Evolutionary conservation across 2,888 invertebrate species (phyloP).

Genomic region (Agrotis clavis): DNA sequence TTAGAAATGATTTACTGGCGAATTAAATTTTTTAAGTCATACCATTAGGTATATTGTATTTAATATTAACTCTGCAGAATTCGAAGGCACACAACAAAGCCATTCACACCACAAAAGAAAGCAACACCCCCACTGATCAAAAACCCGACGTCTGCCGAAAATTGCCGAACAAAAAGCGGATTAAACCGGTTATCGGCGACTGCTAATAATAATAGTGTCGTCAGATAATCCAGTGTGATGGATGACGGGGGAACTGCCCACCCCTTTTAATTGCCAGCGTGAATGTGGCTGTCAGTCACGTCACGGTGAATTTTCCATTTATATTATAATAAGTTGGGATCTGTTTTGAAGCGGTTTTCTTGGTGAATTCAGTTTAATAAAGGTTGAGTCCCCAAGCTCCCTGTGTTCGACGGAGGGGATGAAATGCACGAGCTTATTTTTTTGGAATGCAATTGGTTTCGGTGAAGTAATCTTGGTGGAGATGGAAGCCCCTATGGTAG

Average conservation of each 20-base stretch:
- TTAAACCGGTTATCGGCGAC: slow-evolving; percentile 85
- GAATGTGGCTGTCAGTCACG: slow-evolving; percentile 82
- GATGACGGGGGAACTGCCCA: slow-evolving; percentile 82
- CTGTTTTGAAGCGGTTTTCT: slow-evolving; percentile 69
- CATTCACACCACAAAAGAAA: slow-evolving; percentile 51
- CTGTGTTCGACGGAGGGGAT: slow-evolving; percentile 40
- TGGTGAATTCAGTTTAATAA: slow-evolving; percentile 67
- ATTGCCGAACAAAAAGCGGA: slow-evolving; percentile 83
- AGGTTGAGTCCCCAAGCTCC: slow-evolving; percentile 66
- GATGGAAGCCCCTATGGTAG: background rate
- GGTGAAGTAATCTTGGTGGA: slow-evolving; percentile 27
- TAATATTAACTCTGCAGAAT: slow-evolving; percentile 26
- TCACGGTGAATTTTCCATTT: slow-evolving; percentile 87
- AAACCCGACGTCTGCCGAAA: slow-evolving; percentile 70
- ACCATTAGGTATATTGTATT: background rate
- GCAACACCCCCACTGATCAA: slow-evolving; percentile 45
- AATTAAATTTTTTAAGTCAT: background rate
- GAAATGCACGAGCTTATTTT: slow-evolving; percentile 59
- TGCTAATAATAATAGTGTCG: slow-evolving; percentile 88
- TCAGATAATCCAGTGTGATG: slow-evolving; percentile 85
- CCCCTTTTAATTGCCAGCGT: slow-evolving; percentile 89
- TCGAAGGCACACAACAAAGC: slow-evolving; percentile 20
- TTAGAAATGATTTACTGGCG: background rate
- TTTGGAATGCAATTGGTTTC: slow-evolving; percentile 60
- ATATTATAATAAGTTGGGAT: slow-evolving; percentile 89